Percentiles rank a stretch among this genome's conserved stretches.
These are phyloP conservation scores for Octodonta nipae DNA, from an alignment of 2,888 invertebrate species.

Conservation along the genomic window DNA sequence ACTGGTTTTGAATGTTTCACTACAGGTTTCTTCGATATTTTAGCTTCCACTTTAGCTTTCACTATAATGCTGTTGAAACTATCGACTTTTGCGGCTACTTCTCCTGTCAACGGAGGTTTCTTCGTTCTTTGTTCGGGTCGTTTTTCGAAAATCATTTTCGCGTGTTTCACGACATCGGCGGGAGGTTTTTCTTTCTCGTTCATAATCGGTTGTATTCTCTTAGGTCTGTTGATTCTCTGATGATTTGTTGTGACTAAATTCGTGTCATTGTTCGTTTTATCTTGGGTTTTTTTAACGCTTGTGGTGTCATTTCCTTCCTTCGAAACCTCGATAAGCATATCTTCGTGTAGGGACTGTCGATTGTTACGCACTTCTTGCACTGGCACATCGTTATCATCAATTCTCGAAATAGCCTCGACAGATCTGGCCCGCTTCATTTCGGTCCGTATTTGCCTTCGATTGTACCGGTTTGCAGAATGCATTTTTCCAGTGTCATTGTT, in stretches of 20 bases:
- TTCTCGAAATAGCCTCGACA: slow-evolving; percentile 67
- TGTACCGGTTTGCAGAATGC: slow-evolving; percentile 36
- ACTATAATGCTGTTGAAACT: slow-evolving; percentile 50
- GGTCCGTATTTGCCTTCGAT: slow-evolving; percentile 31
- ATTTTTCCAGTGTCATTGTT: slow-evolving; percentile 22
- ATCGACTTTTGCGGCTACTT: slow-evolving; percentile 52
- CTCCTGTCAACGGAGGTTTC: slow-evolving; percentile 42
- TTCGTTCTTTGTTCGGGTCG: slow-evolving; percentile 43
- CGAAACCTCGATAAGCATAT: slow-evolving; percentile 36
- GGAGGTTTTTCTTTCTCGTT: slow-evolving; percentile 72
- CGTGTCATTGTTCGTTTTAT: slow-evolving; percentile 16
- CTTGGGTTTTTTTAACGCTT: slow-evolving; percentile 12
- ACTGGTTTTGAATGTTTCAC: slow-evolving; percentile 38
- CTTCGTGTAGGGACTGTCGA: slow-evolving; percentile 38
- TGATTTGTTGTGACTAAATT: slow-evolving; percentile 1
- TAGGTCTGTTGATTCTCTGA: slow-evolving; percentile 38
- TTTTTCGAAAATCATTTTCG: slow-evolving; percentile 71
- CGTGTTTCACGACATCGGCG: slow-evolving; percentile 76
- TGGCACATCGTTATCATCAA: slow-evolving; percentile 33
- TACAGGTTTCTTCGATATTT: slow-evolving; percentile 30
- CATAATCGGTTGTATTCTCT: slow-evolving; percentile 50
- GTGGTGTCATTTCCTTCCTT: slow-evolving; percentile 28
- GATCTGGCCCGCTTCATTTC: slow-evolving; percentile 73
- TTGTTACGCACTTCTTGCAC: slow-evolving; percentile 17
- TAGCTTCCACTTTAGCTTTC: slow-evolving; percentile 34